Evolutionary conservation across 1,140 invertebrate genomes (phyloP).

Genomic region (Coptotermes formosanus): DNA sequence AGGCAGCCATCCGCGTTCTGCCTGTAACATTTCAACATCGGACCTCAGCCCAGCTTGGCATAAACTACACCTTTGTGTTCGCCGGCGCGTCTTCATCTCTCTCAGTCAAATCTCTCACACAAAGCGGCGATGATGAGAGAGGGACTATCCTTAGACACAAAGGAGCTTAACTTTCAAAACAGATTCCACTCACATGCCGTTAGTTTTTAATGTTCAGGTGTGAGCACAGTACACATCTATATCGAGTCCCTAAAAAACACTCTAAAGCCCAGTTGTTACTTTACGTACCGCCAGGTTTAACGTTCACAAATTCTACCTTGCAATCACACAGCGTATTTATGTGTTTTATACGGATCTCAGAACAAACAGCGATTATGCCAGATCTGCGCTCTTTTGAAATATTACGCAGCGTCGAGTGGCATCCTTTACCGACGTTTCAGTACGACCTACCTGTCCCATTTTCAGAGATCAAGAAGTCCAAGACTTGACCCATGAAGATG

Average conservation of each 20-base stretch:
- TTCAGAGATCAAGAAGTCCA: too few relatives aligned
- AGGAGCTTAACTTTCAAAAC: background rate
- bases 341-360: too few relatives aligned
- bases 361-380: too few relatives aligned
- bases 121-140: background rate
- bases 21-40: background rate
- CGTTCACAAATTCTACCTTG: background rate
- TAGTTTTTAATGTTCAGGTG: too few relatives aligned
- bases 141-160: background rate
- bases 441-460: too few relatives aligned
- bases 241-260: background rate
- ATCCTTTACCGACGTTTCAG: too few relatives aligned
- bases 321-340: too few relatives aligned
- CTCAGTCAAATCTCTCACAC: background rate
- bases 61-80: background rate
- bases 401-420: too few relatives aligned
- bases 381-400: too few relatives aligned
- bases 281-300: too few relatives aligned
- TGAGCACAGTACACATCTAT: background rate
- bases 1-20: background rate
- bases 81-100: background rate
- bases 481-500: too few relatives aligned
- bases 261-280: too few relatives aligned
- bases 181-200: background rate
- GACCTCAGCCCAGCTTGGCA: background rate